Conservation (phyloP, 2,888 invertebrate genomes). For the Drosophila barbarae region DNA sequence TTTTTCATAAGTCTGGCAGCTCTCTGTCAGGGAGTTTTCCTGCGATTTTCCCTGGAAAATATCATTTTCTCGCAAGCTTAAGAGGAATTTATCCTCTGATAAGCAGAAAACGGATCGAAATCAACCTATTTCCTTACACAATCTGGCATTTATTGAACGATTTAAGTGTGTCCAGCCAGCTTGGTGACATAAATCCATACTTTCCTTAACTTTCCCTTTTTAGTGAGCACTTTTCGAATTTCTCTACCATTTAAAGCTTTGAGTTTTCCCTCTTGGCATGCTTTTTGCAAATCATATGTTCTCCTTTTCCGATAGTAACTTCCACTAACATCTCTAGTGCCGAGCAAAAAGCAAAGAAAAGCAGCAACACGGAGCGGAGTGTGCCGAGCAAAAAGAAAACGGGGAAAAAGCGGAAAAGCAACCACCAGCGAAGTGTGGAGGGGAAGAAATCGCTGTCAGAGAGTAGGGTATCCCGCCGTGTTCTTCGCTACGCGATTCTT, state of each 20-base stretch:
- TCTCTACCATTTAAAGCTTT: conserved; percentile 1
- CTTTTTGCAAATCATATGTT: conserved; percentile 6
- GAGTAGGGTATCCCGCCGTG: conserved; percentile 8
- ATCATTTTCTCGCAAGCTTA: background rate
- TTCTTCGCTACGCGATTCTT: conserved; percentile 10
- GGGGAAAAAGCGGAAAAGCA: conserved; percentile 22
- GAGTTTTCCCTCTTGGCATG: background rate
- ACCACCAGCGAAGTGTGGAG: conserved; percentile 13
- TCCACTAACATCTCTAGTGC: background rate
- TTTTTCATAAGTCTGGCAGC: background rate
- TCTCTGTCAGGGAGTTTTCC: background rate
- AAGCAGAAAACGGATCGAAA: background rate
- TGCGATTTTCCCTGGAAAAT: background rate
- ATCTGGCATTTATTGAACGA: background rate
- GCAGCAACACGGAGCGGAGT: conserved; percentile 26
- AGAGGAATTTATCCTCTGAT: background rate
- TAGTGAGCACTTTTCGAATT: background rate
- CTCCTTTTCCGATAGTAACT: background rate
- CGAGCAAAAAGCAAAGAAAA: conserved; percentile 4
- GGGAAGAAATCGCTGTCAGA: conserved; percentile 5
- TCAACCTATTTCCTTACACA: background rate
- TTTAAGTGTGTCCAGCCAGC: background rate
- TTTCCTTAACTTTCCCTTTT: background rate
- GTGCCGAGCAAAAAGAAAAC: conserved; percentile 12
- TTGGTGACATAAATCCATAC: background rate